Percentiles rank a stretch among this genome's conserved stretches.
These are phyloP conservation scores for Formicarius rufipectus DNA, from an alignment of 2,113 vertebrate species.

Conservation along the genomic window DNA sequence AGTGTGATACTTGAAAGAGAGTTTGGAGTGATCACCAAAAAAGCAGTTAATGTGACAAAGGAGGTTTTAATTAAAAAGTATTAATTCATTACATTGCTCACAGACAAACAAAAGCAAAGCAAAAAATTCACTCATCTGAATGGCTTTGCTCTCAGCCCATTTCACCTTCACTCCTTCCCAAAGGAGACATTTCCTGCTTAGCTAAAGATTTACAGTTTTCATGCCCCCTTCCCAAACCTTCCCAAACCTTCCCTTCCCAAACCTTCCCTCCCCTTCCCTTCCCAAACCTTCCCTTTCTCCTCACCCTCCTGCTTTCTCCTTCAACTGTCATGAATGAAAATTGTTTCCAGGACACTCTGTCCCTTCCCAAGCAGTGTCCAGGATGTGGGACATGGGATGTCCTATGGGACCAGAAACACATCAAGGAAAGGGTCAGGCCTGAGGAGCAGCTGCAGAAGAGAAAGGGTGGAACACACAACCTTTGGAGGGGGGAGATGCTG, in stretches of 20 bases:
- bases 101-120: neutral
- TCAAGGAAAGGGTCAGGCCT: neutral
- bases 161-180: neutral
- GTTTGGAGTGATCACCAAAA: neutral
- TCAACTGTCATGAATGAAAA: neutral
- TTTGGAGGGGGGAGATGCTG: neutral
- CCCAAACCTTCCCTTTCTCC: rapidly evolving
- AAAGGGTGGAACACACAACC: neutral
- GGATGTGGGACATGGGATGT: rapidly evolving
- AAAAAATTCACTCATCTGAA: neutral
- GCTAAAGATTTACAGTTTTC: neutral
- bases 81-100: neutral
- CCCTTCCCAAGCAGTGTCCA: neutral
- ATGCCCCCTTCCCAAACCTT: neutral
- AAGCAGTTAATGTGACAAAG: neutral
- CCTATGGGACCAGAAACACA: rapidly evolving
- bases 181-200: neutral
- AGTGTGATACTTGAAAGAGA: neutral
- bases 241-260: neutral
- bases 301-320: too few species aligned
- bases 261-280: too few species aligned
- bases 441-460: neutral
- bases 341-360: neutral
- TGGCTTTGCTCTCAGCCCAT: neutral
- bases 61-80: neutral